A percentile compares a stretch with the other conserved stretches of the same genome.
Evolutionary conservation across 2,797 vertebrate species (phyloP).

Genomic region (Pseudochaenichthys georgianus): DNA sequence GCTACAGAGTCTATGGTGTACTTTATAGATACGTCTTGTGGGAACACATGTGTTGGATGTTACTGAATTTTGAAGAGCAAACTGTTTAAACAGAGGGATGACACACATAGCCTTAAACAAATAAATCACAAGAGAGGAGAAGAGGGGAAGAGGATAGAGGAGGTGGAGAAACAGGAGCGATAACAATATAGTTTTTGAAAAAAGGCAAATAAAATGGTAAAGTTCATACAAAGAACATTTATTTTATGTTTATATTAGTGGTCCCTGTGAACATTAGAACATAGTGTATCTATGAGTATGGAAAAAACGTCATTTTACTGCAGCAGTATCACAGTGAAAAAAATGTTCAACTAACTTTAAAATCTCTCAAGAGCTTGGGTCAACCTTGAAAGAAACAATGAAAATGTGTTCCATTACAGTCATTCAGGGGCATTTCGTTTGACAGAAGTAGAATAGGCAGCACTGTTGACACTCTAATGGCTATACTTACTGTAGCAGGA

Average conservation of each 20-base stretch:
- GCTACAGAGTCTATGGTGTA: too few species aligned
- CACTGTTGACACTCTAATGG: background rate
- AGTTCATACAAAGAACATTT: background rate
- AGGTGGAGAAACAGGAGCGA: background rate
- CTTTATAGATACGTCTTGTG: background rate
- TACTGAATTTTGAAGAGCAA: conserved; percentile 6
- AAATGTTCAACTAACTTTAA: too few species aligned
- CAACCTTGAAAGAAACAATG: too few species aligned
- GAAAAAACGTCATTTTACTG: too few species aligned
- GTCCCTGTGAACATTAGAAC: too few species aligned
- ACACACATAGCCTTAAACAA: conserved; percentile 1
- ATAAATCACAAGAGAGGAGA: background rate
- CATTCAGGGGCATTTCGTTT: too few species aligned
- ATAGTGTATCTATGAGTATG: too few species aligned
- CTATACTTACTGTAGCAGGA: background rate
- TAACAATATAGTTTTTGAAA: background rate
- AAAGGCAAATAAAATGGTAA: background rate
- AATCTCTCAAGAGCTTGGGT: too few species aligned
- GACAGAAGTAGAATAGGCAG: too few species aligned
- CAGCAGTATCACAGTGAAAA: too few species aligned
- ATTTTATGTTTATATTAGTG: too few species aligned
- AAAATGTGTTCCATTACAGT: background rate
- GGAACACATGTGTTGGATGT: background rate
- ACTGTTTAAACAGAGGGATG: conserved; percentile 4
- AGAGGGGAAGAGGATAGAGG: background rate